Conservation (phyloP, 2,888 invertebrate species). For the Drosophila birchii region DNA sequence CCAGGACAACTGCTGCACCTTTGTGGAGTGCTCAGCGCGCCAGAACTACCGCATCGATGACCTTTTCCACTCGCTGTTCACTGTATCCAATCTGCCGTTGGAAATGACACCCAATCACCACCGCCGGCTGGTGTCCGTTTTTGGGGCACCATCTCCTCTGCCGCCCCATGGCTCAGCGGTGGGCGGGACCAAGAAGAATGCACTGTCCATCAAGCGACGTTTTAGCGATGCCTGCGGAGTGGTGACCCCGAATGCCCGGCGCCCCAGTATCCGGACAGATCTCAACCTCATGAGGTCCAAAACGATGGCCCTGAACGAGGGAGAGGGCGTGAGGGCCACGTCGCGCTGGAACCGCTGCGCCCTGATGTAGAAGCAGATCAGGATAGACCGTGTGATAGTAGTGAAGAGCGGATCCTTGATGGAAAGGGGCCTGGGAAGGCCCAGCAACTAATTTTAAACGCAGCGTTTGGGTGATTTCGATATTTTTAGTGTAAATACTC, state of each 20-base stretch:
- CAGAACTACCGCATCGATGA: conserved; percentile 92
- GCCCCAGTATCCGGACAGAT: conserved; percentile 95
- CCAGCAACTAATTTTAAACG: conserved; percentile 69
- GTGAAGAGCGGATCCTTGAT: conserved; percentile 35
- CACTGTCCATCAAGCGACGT: conserved; percentile 92
- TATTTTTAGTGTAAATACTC: conserved; percentile 65
- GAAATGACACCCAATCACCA: conserved; percentile 96
- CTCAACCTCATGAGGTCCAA: conserved; percentile 94
- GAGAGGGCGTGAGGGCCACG: conserved; percentile 86
- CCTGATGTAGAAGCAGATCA: conserved; percentile 66
- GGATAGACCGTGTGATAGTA: conserved; percentile 63
- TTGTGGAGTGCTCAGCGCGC: conserved; percentile 93
- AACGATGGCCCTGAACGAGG: conserved; percentile 90
- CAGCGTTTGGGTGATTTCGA: conserved; percentile 75
- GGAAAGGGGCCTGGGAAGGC: background rate
- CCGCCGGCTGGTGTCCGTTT: conserved; percentile 90
- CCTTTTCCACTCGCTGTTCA: conserved; percentile 93
- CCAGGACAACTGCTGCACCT: conserved; percentile 91
- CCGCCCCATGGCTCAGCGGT: conserved; percentile 89
- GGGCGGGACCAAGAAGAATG: conserved; percentile 90
- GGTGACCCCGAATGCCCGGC: conserved; percentile 93
- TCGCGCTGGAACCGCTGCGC: conserved; percentile 78
- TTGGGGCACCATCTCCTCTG: conserved; percentile 91
- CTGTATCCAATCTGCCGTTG: conserved; percentile 92
- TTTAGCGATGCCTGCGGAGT: conserved; percentile 95